phyloP scores from a whole-genome alignment of 2,888 invertebrate genomes.

The Dolomedes plantarius region DNA sequence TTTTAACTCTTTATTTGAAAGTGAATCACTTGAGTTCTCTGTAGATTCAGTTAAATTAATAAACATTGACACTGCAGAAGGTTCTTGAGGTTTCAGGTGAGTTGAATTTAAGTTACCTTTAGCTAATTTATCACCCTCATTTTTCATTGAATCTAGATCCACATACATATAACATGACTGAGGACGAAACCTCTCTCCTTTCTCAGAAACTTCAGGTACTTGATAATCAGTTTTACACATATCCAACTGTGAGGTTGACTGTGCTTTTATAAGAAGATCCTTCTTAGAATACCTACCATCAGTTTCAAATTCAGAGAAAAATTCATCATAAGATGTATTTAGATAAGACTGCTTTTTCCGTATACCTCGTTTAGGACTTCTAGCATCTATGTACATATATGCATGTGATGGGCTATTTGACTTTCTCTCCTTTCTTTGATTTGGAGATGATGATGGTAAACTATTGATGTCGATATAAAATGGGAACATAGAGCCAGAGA shows the following conservation, averaged over 20 bases:
- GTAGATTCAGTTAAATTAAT: conserved; percentile 64
- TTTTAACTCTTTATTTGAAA: neutral
- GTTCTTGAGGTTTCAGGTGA: conserved; percentile 34
- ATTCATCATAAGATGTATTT: conserved; percentile 53
- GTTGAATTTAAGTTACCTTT: conserved; percentile 3
- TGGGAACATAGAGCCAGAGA: conserved; percentile 70
- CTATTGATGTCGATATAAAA: conserved; percentile 71
- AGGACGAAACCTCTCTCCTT: conserved; percentile 27
- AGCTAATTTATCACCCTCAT: neutral
- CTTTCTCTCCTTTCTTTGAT: conserved; percentile 18
- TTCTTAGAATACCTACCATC: conserved; percentile 7
- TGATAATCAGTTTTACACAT: conserved; percentile 18
- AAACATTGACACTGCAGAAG: conserved; percentile 68
- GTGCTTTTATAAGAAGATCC: conserved; percentile 45
- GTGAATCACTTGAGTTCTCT: conserved; percentile 3
- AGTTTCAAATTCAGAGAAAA: conserved; percentile 41
- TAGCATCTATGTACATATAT: conserved; percentile 71
- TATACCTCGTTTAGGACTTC: conserved; percentile 21
- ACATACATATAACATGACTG: conserved; percentile 71
- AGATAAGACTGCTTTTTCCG: conserved; percentile 9
- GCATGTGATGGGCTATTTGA: conserved; percentile 43
- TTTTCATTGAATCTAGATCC: conserved; percentile 63
- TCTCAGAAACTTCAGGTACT: neutral
- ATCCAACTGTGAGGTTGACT: conserved; percentile 60
- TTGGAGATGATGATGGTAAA: conserved; percentile 41